Base-by-base conservation (phyloP, 2,113 vertebrate genomes). In the Laterallus jamaicensis region DNA sequence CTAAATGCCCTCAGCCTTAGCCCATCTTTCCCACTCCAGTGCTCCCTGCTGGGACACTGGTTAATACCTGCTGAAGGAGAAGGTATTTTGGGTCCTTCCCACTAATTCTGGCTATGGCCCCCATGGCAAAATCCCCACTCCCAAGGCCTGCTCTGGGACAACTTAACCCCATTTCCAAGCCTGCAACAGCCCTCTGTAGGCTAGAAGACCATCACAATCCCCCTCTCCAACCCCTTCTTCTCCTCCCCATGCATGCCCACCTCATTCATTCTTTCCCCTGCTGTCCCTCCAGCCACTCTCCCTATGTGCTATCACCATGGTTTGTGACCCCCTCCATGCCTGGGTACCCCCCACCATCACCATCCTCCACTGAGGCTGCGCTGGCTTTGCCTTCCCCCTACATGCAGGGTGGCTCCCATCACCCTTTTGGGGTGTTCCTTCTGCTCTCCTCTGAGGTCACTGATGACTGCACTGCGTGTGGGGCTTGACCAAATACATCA, bases 391-490 rank as follows among this genome's bases (percentile, higher is more conserved):
- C 11, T 9, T 15, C 37, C 50, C 37, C 28, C 19, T 35, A 5
- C 9, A 7, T 0, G 3, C 37, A 81, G 54, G 42, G 47, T 5
- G 42, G 32, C 37, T 49, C 63, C n/a, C 14, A 68, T n/a, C 55
- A 37, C 15, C 37, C 35, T 78, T 64, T 2, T 39, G 60, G 64
- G 21, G 25, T 12, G 26, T 6, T 79, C 84, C 78, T 19, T 19
- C 12, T 31, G 32, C 2, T 55, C 17, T 58, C 35, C 62, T 70
- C 28, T 0, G 5, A 84, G 32, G 55, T 24, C 17, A 84, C 74
- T 8, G 3, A 6, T 24, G 4, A 59, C 52, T 6, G 11, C 0
- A 1, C 59, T 49, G 25, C 12, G 19, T 8, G 10, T 0, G 1
- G 3, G 19, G 58, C 24, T 16, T 4, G 26, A 35, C 15, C 69